Base-by-base conservation (phyloP, 1,140 invertebrate genomes). In the Penaeus japonicus region DNA sequence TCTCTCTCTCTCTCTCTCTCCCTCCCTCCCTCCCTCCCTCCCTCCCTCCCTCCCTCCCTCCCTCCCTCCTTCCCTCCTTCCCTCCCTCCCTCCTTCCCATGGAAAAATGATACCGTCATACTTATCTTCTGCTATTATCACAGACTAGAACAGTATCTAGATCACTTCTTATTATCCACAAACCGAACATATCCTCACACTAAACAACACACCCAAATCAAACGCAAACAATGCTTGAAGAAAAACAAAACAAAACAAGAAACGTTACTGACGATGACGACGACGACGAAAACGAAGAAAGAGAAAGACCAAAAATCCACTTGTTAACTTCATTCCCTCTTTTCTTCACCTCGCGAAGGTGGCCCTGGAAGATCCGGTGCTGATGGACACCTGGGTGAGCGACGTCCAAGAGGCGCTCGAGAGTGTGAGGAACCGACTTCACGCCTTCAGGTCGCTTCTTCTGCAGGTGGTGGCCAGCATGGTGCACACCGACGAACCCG, bases 381-480 rank as follows among this genome's bases (percentile, higher is more conserved):
- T 82, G 79, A 75, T 84, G 87, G 87, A 88, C 39, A 35, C 65
- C 32, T 88, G 87, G 87, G 70, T 88, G 55, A 81, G 47, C 18
- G 47, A 65, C 39, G 80, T 83, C 35, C 79, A 84, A 35, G 54
- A 35, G 20, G 73, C 79, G 12, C 54, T 88, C 12, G 54, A 47
- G 27, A 47, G 24, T 39, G 85, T 87, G 57, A 53, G 85, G 78
- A 70, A 15, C 7, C 57, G 62, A 4, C 39, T 87, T 22, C 54
- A 17, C 39, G 53, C 79, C 78, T 87, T 82, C 85, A 87, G 85
- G 59, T 35, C 85, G 1, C 78, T 88, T 18, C 80, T 88, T 10
- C 87, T 47, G 47, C 47, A 47, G 47, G 47, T 47, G 10, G 47
- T 47, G 47, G 47, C 47, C 47, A 47, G 47, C 47, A 47, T 47